Conservation (phyloP, 92 coral and sea anemone species). For the Heliopora coerulea region DNA sequence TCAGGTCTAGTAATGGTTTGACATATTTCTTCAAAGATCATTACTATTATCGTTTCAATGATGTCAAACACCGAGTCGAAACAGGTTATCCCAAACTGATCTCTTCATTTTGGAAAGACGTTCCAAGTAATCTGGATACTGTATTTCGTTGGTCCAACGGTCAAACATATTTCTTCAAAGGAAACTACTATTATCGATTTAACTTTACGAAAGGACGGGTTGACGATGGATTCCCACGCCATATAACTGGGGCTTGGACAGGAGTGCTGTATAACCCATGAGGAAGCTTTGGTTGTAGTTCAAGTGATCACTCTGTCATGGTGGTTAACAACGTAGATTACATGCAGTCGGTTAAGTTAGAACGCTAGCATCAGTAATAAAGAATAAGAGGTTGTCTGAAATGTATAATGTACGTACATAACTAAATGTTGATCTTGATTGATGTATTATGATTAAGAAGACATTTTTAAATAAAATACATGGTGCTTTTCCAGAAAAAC, state of each 20-base stretch:
- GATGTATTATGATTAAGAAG: too few species aligned
- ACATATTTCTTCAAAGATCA: slow-evolving; percentile 79
- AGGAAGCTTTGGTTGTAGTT: too few species aligned
- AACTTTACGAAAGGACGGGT: slow-evolving; percentile 47
- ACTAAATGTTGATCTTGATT: too few species aligned
- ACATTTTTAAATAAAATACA: too few species aligned
- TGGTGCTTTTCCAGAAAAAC: too few species aligned
- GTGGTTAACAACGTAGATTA: too few species aligned
- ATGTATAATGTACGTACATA: too few species aligned
- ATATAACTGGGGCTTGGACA: slow-evolving; percentile 63
- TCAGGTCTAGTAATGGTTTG: slow-evolving; percentile 39
- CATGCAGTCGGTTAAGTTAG: too few species aligned
- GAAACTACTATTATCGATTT: slow-evolving; percentile 67
- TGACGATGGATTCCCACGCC: slow-evolving; percentile 78
- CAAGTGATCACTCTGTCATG: too few species aligned
- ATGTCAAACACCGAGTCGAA: slow-evolving; percentile 34
- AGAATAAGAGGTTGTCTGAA: too few species aligned
- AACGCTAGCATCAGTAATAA: too few species aligned
- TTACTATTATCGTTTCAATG: slow-evolving; percentile 68
- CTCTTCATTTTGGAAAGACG: slow-evolving; percentile 72
- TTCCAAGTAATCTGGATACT: slow-evolving; percentile 72
- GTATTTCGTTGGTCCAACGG: slow-evolving; percentile 64
- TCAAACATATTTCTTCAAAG: slow-evolving; percentile 79
- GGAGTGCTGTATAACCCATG: slow-evolving; percentile 76
- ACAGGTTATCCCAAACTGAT: slow-evolving; percentile 53